Evolutionary conservation across 2,113 vertebrate genomes (phyloP).

Genomic region (Tichodroma muraria): DNA sequence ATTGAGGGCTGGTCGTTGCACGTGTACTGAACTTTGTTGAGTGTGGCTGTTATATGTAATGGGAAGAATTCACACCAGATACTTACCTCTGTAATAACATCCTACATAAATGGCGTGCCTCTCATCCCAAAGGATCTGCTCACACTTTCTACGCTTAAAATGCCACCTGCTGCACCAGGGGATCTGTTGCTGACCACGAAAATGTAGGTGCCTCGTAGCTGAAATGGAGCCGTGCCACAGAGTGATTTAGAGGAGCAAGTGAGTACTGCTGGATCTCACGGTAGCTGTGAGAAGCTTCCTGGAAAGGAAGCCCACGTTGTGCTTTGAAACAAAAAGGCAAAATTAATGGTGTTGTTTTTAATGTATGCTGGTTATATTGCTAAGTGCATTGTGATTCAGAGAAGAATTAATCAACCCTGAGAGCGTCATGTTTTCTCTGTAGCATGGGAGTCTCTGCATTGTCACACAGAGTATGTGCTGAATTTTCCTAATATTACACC

Average conservation of each 20-base stretch:
- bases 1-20: background rate
- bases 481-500: background rate
- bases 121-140: background rate
- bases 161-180: background rate
- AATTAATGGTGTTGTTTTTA: background rate
- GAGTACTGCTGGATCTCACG: background rate
- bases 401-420: background rate
- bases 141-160: background rate
- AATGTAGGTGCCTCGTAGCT: background rate
- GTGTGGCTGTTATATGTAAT: background rate
- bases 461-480: background rate
- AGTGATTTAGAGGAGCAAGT: background rate
- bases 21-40: background rate
- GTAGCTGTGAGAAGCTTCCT: background rate
- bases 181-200: background rate
- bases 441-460: background rate
- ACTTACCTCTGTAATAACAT: conserved; percentile 17
- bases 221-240: background rate
- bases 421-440: background rate
- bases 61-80: background rate
- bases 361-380: background rate
- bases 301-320: background rate
- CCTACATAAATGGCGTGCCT: background rate
- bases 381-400: background rate
- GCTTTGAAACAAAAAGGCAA: background rate